Conservation (phyloP, 1,140 invertebrate species). For the Eumeta japonica region DNA sequence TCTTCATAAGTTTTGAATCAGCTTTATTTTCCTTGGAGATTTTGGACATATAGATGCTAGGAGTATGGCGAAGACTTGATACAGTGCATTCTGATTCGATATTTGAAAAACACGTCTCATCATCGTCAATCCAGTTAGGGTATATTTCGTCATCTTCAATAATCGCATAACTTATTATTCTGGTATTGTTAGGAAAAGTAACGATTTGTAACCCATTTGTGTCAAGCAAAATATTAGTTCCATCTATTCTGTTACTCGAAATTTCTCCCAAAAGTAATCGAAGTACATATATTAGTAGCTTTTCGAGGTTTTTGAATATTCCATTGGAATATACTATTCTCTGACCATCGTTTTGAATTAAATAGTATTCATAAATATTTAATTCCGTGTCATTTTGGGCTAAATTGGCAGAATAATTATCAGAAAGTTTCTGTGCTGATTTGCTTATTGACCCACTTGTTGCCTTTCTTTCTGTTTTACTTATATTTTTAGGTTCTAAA, state of each 20-base stretch:
- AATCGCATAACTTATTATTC: slow-evolving; percentile 47
- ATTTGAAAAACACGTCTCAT: slow-evolving; percentile 9
- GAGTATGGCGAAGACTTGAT: background rate
- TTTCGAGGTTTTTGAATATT: slow-evolving; percentile 32
- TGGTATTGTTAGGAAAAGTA: slow-evolving; percentile 51
- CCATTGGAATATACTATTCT: slow-evolving; percentile 31
- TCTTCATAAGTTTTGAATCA: too few species aligned
- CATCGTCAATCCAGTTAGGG: slow-evolving; percentile 38
- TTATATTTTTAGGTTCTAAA: background rate
- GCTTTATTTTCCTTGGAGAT: background rate
- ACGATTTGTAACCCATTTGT: slow-evolving; percentile 51
- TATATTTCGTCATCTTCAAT: slow-evolving; percentile 45
- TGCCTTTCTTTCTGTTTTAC: background rate
- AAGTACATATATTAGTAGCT: slow-evolving; percentile 50
- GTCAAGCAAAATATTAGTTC: slow-evolving; percentile 53
- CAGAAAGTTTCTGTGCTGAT: background rate
- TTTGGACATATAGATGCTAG: background rate
- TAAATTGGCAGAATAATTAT: background rate
- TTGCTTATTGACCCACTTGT: too few species aligned
- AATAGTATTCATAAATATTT: slow-evolving; percentile 38
- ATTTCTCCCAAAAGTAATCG: slow-evolving; percentile 56
- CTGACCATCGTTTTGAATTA: slow-evolving; percentile 29
- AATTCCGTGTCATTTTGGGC: slow-evolving; percentile 24
- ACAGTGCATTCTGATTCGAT: background rate
- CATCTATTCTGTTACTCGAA: slow-evolving; percentile 56